These are phyloP conservation scores for Anolis apletophallus DNA, from an alignment of 2,797 vertebrate genomes.

Conservation along the genomic window DNA sequence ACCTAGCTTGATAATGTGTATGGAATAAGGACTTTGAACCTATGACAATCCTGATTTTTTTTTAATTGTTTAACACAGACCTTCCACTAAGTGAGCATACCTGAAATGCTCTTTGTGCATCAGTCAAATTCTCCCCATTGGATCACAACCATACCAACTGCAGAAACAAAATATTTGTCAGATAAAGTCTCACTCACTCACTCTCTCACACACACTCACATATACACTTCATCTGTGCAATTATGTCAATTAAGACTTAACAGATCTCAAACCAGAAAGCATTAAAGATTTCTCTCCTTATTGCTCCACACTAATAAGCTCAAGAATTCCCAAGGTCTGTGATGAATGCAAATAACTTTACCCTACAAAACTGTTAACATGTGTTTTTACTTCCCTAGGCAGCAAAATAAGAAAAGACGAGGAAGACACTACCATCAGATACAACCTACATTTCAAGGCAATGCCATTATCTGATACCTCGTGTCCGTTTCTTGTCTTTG, in stretches of 20 bases:
- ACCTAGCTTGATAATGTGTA: background rate
- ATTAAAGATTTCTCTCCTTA: slow-evolving; percentile 26
- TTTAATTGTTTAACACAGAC: background rate
- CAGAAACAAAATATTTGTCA: slow-evolving; percentile 16
- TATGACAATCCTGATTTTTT: background rate
- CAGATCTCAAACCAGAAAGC: slow-evolving; percentile 10
- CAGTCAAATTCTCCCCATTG: background rate
- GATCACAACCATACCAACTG: background rate
- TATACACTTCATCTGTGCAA: background rate
- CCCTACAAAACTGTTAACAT: slow-evolving; percentile 44
- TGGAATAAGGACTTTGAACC: background rate
- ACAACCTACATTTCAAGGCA: slow-evolving; percentile 38
- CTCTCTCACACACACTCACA: too few relatives aligned
- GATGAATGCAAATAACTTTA: slow-evolving; percentile 62
- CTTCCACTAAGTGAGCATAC: background rate
- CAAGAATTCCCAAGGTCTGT: slow-evolving; percentile 44
- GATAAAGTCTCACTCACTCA: slow-evolving; percentile 28
- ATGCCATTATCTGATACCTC: slow-evolving; percentile 15
- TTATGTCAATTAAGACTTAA: slow-evolving; percentile 27
- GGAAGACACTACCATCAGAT: slow-evolving; percentile 48
- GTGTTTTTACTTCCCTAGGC: slow-evolving; percentile 49
- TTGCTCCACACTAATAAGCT: slow-evolving; percentile 37
- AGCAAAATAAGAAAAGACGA: slow-evolving; percentile 51
- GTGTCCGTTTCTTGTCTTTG: slow-evolving; percentile 8
- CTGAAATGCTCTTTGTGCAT: background rate